Conservation (phyloP, 2,113 vertebrate species). For the Aramus guarauna region DNA sequence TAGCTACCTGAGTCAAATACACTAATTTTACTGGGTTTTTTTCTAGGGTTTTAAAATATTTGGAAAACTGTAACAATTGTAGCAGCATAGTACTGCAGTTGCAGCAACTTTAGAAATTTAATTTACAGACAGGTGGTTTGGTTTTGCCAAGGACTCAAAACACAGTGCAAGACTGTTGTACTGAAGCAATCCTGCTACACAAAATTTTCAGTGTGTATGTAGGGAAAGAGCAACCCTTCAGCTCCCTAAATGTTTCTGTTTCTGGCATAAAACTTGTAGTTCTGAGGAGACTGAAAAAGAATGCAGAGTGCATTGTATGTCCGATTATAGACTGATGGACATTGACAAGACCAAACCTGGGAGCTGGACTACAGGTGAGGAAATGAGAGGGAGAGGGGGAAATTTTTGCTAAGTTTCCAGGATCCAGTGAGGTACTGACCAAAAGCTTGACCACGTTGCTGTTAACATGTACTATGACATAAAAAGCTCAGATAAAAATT, state of each 20-base stretch:
- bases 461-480: background rate
- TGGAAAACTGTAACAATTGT: background rate
- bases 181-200: background rate
- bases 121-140: background rate
- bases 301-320: rapidly evolving
- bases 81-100: background rate
- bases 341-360: too few relatives aligned
- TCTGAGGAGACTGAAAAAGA: background rate
- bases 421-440: background rate
- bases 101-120: rapidly evolving
- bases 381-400: background rate
- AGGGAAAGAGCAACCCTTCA: background rate
- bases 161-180: too few relatives aligned
- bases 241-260: background rate
- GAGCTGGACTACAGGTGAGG: background rate
- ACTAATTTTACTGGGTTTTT: background rate
- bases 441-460: background rate
- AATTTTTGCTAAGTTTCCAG: background rate
- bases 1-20: background rate
- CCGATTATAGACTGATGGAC: rapidly evolving
- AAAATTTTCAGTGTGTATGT: too few relatives aligned
- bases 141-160: background rate
- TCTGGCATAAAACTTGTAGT: background rate
- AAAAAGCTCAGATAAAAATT: background rate
- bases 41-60: background rate